These are phyloP conservation scores for Hippocampus mohnikei DNA, from an alignment of 2,113 vertebrate species.

Conservation along the genomic window DNA sequence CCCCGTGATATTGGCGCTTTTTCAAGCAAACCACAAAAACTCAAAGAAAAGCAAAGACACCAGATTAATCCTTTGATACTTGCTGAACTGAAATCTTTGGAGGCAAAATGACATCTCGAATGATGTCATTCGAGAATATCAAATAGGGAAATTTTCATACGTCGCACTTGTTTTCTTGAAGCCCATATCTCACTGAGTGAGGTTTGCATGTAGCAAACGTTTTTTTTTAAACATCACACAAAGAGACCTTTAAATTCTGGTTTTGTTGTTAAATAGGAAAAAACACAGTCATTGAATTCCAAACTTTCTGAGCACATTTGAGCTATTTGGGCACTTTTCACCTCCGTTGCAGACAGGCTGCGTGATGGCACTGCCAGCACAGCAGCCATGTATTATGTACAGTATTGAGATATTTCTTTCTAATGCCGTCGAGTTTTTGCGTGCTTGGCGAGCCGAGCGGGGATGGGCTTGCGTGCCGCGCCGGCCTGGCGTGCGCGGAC, in stretches of 20 bases:
- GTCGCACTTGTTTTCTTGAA: too few species aligned
- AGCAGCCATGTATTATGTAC: constrained; percentile 58
- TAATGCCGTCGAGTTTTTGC: constrained; percentile 53
- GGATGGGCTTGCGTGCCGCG: constrained; percentile 74
- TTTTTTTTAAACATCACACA: neutral
- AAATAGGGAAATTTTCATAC: too few species aligned
- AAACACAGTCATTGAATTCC: neutral
- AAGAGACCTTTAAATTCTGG: neutral
- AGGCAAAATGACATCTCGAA: too few species aligned
- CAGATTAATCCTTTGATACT: too few species aligned
- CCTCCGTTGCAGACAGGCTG: constrained; percentile 31
- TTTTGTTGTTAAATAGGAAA: neutral
- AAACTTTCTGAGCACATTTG: neutral
- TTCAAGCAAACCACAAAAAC: too few species aligned
- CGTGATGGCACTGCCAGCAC: constrained; percentile 48
- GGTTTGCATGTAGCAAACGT: too few species aligned
- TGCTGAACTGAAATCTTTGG: too few species aligned
- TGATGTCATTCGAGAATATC: too few species aligned
- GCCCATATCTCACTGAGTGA: too few species aligned
- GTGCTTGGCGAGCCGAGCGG: constrained; percentile 45
- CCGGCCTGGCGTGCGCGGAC: constrained; percentile 65
- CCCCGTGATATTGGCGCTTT: too few species aligned
- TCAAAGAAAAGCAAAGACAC: too few species aligned
- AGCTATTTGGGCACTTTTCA: constrained; percentile 5
- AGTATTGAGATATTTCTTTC: constrained; percentile 45